Percentiles rank a stretch among this genome's conserved stretches.
Conservation (phyloP, 2,113 vertebrate species). For the Patagioenas fasciata region DNA sequence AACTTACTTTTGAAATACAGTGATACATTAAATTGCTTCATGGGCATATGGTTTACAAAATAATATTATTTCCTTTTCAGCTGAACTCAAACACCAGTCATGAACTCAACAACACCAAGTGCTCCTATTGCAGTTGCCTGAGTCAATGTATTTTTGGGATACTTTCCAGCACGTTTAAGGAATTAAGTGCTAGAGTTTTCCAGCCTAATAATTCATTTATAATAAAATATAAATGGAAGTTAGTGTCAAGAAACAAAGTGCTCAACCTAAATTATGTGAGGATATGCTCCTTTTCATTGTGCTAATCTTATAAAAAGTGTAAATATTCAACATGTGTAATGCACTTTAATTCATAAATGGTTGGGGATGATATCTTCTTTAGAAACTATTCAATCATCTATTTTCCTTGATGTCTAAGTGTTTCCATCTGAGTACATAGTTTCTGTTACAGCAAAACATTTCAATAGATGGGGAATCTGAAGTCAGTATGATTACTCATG, state of each 20-base stretch:
- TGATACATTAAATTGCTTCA: neutral
- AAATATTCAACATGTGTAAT: neutral
- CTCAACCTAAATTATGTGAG: neutral
- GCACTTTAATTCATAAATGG: neutral
- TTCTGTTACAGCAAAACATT: neutral
- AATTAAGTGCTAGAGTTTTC: neutral
- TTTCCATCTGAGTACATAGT: neutral
- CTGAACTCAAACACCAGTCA: neutral
- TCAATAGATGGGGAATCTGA: neutral
- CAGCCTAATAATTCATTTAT: neutral
- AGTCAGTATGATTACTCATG: neutral
- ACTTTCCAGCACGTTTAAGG: neutral
- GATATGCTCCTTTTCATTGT: neutral
- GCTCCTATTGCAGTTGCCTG: neutral
- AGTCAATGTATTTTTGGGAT: neutral
- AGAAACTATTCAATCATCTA: neutral
- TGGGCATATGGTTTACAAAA: neutral
- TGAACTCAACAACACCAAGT: neutral
- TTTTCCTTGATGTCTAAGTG: neutral
- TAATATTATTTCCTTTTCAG: neutral
- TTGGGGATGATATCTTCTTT: neutral
- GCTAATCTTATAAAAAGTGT: neutral
- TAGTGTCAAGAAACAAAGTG: rapidly evolving
- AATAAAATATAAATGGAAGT: neutral
- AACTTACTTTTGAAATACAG: neutral